Conservation (phyloP, 35 echinoderm and acorn worm species). For the Stichopus chloronotus region DNA sequence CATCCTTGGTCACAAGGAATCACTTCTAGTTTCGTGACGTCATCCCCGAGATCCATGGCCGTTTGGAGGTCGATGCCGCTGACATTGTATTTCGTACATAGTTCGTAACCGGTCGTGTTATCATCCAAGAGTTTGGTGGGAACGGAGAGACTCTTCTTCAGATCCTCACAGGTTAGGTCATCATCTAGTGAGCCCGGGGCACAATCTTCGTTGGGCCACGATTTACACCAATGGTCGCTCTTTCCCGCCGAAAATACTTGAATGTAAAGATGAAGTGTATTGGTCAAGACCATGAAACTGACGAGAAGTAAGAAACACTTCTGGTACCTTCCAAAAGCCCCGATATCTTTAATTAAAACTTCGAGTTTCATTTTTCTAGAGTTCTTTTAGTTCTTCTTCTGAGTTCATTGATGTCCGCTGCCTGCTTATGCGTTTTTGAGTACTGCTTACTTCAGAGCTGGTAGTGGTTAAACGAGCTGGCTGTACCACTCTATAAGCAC, state of each 20-base stretch:
- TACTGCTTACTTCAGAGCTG: no score
- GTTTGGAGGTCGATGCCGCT: background rate
- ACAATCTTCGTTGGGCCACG: constrained; percentile 11
- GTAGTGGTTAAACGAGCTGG: no score
- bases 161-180: background rate
- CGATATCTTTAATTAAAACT: background rate
- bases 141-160: no score
- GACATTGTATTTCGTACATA: constrained; percentile 11
- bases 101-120: no score
- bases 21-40: background rate
- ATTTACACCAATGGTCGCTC: constrained; percentile 44
- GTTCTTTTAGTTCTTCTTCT: no score
- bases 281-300: background rate
- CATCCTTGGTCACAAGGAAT: constrained; percentile 1
- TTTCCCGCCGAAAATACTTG: constrained; percentile 37
- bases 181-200: background rate
- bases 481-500: no score
- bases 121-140: no score
- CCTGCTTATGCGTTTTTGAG: background rate
- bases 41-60: background rate
- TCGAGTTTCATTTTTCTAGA: background rate
- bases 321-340: background rate
- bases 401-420: background rate
- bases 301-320: background rate
- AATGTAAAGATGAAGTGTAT: background rate